These are phyloP conservation scores for Gandaritis pyraliata DNA, from an alignment of 2,888 invertebrate genomes.

Conservation along the genomic window DNA sequence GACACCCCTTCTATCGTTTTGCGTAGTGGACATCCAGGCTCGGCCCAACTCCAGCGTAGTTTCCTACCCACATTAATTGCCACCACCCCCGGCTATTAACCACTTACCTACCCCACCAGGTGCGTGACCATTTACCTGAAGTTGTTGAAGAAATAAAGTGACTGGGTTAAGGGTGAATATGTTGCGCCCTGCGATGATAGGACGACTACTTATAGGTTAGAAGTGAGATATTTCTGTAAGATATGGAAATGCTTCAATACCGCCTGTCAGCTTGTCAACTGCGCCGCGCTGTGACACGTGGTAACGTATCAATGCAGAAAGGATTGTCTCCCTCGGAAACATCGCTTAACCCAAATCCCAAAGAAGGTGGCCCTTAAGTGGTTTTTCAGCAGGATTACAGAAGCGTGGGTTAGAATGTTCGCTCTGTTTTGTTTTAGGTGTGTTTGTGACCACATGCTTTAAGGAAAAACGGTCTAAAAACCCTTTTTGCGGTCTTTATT, in stretches of 20 bases:
- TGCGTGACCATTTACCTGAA: conserved; percentile 30
- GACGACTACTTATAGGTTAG: no score
- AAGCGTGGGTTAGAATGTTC: not conserved
- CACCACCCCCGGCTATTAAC: conserved; percentile 24
- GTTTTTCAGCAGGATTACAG: not conserved
- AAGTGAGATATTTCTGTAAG: no score
- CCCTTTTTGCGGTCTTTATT: conserved; percentile 1
- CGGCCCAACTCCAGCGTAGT: conserved; percentile 3
- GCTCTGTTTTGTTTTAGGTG: not conserved
- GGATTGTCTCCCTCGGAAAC: no score
- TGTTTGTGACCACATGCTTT: not conserved
- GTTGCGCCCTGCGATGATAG: conserved; percentile 1
- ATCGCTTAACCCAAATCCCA: not conserved
- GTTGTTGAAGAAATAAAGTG: conserved; percentile 17
- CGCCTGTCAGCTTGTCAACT: no score
- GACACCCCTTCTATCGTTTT: no score
- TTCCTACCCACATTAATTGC: conserved; percentile 23
- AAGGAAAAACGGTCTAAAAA: not conserved
- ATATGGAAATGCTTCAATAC: not conserved
- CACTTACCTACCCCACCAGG: conserved; percentile 31
- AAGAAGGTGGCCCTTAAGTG: not conserved
- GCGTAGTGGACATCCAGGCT: not conserved
- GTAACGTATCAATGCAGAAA: no score
- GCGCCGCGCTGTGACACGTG: no score
- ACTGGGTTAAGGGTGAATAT: conserved; percentile 27